These are phyloP conservation scores for Achatina immaculata DNA, from an alignment of 1,140 invertebrate species.

Conservation along the genomic window DNA sequence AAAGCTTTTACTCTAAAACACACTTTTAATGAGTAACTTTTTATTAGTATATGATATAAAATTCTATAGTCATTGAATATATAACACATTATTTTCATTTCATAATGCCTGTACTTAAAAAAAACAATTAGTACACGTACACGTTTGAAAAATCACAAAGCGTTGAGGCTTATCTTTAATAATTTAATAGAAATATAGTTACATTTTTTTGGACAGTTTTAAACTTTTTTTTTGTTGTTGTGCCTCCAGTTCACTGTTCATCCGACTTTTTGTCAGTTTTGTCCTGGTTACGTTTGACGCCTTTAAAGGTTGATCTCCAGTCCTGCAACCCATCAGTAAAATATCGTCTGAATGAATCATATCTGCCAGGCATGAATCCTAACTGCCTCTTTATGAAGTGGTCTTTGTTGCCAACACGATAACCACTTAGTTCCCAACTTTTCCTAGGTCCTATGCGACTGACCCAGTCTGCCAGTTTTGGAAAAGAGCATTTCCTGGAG, in stretches of 20 bases:
- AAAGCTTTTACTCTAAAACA: no score
- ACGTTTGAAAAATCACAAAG: no score
- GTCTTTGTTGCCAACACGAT: slow-evolving; percentile 24
- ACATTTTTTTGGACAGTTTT: no score
- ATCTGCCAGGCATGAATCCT: slow-evolving; percentile 28
- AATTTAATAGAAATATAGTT: no score
- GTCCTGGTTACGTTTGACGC: slow-evolving; percentile 31
- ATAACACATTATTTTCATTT: no score
- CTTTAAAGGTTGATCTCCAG: slow-evolving; percentile 43
- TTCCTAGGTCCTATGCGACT: background rate
- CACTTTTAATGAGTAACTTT: no score
- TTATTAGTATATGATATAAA: no score
- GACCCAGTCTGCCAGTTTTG: slow-evolving; percentile 14
- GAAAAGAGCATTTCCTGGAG: background rate
- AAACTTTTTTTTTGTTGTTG: no score
- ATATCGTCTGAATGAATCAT: slow-evolving; percentile 39
- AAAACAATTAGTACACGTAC: no score
- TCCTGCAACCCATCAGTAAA: slow-evolving; percentile 46
- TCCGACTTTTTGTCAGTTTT: background rate
- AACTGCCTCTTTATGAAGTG: slow-evolving; percentile 41
- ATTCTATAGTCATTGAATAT: no score
- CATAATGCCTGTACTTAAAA: no score
- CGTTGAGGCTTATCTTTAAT: no score
- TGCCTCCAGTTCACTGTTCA: slow-evolving; percentile 6
- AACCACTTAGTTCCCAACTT: background rate